Conservation (phyloP, 2,797 vertebrate species). For the Tarsius wallacei region DNA sequence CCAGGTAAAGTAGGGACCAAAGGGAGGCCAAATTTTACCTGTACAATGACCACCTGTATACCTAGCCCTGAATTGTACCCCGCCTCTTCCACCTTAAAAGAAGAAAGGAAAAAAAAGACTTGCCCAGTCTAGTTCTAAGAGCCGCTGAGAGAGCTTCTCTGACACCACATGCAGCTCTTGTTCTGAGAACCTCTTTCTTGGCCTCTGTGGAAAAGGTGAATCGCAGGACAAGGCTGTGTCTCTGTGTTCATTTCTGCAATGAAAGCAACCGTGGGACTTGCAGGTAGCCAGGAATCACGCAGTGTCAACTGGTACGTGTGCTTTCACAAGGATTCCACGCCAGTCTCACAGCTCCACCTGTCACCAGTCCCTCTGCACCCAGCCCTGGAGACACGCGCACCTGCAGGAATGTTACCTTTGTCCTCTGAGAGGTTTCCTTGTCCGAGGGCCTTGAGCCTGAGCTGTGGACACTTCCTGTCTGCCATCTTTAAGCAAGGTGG, state of each 20-base stretch:
- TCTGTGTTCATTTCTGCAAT: conserved; percentile 78
- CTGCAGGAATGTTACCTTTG: conserved; percentile 84
- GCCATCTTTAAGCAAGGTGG: conserved; percentile 66
- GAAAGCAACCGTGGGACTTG: conserved; percentile 27
- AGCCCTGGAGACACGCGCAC: background rate
- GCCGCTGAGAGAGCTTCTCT: conserved; percentile 93
- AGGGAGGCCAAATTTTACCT: no score
- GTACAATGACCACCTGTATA: no score
- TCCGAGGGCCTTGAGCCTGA: conserved; percentile 68
- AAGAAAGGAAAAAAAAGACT: conserved; percentile 78
- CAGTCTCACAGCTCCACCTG: background rate
- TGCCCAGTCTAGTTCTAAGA: conserved; percentile 95
- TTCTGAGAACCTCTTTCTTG: conserved; percentile 91
- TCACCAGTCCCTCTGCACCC: background rate
- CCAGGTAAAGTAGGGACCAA: no score
- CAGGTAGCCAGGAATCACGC: conserved; percentile 27
- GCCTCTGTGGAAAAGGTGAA: conserved; percentile 88
- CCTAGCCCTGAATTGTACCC: no score
- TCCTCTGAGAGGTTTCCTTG: conserved; percentile 64
- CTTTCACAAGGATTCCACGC: conserved; percentile 36
- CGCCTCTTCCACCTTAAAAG: no score
- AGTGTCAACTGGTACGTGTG: conserved; percentile 20
- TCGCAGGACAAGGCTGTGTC: conserved; percentile 80
- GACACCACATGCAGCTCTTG: conserved; percentile 94
- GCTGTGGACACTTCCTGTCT: conserved; percentile 35